Evolutionary conservation across 1,140 invertebrate genomes (phyloP), one percentile per base, ranked within the genome.

Genomic region (Drosophila tani): DNA sequence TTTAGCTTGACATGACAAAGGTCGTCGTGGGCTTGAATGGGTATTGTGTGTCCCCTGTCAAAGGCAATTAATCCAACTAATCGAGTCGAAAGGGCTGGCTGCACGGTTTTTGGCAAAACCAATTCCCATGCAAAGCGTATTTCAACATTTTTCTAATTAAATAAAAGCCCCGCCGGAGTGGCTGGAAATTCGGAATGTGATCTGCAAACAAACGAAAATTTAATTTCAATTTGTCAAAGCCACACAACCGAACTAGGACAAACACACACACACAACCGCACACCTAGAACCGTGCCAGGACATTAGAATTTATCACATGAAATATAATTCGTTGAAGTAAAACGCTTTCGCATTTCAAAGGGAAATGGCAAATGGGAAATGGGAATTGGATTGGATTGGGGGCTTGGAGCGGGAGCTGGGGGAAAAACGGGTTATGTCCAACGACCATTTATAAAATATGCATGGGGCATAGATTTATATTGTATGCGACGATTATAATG

Each of bases 401-500:
- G 55, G 32, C 32, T 35, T 11, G 9, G 8, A 32, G 7, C 8
- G 11, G 32, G 8, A 40, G 17, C 29, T 12, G 24, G 58, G 9
- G 11, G 1, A 14, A 38, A 19, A 56, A 41, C 1, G 46, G 70
- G 68, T 47, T 63, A 47, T 32, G 69, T 24, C 32, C 50, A 46
- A 47, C 57, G 45, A 56, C 51, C 67, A 62, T 76, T 79, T 62
- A 73, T 83, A 84, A 88, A 84, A 87, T 87, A 87, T 87, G 63
- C 78, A 90, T 71, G 60, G 68, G 58, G 75, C 79, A 84, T 75
- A 84, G 85, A 87, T 88, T 87, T 84, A 88, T 87, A 59, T 84
- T 79, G 81, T 81, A 66, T 81, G 53, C 50, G 59, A 56, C 84
- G 84, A 90, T 87, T 87, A 88, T 88, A 88, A 87, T 87, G 85